These are phyloP conservation scores for Eilema sororculum DNA, from an alignment of 2,888 invertebrate species.

Conservation along the genomic window DNA sequence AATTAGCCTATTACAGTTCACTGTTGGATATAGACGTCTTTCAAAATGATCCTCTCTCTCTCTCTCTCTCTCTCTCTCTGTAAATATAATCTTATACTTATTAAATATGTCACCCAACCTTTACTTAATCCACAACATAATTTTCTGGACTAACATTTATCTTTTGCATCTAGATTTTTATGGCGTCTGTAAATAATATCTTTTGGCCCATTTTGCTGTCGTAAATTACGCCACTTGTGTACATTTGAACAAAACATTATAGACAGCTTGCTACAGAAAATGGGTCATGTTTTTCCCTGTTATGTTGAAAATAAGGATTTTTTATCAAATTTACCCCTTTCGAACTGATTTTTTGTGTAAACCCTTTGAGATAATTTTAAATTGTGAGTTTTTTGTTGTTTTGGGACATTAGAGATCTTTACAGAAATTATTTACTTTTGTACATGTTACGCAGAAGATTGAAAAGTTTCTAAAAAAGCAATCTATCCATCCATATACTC, in stretches of 20 bases:
- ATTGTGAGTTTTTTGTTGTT: too few relatives aligned
- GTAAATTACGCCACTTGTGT: slow-evolving; percentile 27
- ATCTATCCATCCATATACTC: too few relatives aligned
- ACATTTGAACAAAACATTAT: slow-evolving; percentile 34
- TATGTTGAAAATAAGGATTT: slow-evolving; percentile 19
- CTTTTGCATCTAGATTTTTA: slow-evolving; percentile 1
- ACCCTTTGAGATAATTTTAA: too few relatives aligned
- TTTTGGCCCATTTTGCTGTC: slow-evolving; percentile 25
- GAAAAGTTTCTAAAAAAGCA: too few relatives aligned
- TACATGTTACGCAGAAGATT: too few relatives aligned
- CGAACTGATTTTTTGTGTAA: background rate
- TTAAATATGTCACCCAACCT: background rate
- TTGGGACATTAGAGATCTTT: too few relatives aligned
- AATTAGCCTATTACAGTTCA: too few relatives aligned
- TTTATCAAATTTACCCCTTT: slow-evolving; percentile 21
- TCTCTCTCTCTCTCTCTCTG: too few relatives aligned
- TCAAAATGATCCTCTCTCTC: too few relatives aligned
- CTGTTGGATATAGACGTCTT: too few relatives aligned
- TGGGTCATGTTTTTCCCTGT: slow-evolving; percentile 33
- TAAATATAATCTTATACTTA: background rate
- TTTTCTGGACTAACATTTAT: background rate
- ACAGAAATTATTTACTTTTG: too few relatives aligned
- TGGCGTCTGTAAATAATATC: slow-evolving; percentile 12
- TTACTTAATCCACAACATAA: background rate
- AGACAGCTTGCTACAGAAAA: slow-evolving; percentile 27